Percentiles rank a stretch among this genome's conserved stretches.
These are phyloP conservation scores for Thalassoma bifasciatum DNA, from an alignment of 2,113 vertebrate species.

Conservation along the genomic window DNA sequence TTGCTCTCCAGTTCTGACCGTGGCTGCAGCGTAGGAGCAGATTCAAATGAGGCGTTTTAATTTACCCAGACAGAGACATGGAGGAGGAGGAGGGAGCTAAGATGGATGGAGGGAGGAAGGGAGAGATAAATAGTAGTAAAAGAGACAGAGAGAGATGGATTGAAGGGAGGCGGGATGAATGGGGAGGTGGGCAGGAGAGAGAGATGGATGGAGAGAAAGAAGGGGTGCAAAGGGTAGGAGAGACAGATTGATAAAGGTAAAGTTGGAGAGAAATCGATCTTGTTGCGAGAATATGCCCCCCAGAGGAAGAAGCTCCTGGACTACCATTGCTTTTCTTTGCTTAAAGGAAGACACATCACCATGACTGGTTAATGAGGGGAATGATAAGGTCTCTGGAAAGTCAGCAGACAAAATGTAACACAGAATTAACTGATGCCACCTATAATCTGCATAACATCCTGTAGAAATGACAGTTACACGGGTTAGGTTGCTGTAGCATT, in stretches of 20 bases:
- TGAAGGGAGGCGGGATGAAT: constrained; percentile 50
- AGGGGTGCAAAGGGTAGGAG: constrained; percentile 22
- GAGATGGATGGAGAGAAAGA: constrained; percentile 47
- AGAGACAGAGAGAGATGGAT: constrained; percentile 59
- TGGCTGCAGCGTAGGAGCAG: constrained; percentile 30
- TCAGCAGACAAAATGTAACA: constrained; percentile 2
- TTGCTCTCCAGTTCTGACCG: constrained; percentile 39
- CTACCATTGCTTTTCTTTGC: constrained; percentile 39
- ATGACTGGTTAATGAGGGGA: neutral
- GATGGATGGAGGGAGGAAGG: constrained; percentile 34
- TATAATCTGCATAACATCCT: neutral
- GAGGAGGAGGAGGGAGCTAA: constrained; percentile 8
- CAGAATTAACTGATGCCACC: neutral
- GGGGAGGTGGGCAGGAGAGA: constrained; percentile 30
- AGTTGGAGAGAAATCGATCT: constrained; percentile 49
- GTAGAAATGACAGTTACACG: neutral
- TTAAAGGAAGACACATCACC: constrained; percentile 22
- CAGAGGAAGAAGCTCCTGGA: constrained; percentile 42
- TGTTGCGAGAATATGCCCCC: constrained; percentile 46
- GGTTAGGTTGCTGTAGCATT: neutral
- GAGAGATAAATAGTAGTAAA: constrained; percentile 60
- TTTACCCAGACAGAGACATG: constrained; percentile 39
- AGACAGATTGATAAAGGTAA: constrained; percentile 65
- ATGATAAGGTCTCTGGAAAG: constrained; percentile 13
- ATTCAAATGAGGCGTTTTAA: constrained; percentile 64